Percentiles rank a stretch among this genome's conserved stretches.
phyloP scores from a whole-genome alignment of 2,797 vertebrate genomes.

The Psittacula echo region DNA sequence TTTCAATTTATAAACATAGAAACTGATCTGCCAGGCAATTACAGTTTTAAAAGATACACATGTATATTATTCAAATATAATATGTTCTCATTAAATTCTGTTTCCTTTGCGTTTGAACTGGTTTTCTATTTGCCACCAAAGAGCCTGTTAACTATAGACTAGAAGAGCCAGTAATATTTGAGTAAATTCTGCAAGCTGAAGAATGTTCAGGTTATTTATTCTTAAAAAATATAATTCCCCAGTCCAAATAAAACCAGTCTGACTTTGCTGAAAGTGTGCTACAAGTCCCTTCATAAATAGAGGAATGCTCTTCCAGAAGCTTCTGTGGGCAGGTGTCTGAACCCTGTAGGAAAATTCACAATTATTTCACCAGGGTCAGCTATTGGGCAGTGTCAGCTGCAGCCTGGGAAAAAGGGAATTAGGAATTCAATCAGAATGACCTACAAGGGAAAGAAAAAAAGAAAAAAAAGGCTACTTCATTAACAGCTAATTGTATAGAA shows the following conservation, averaged over 20 bases:
- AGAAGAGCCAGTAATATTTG: background rate
- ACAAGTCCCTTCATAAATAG: background rate
- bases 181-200: background rate
- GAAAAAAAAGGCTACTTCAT: background rate
- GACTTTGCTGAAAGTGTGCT: background rate
- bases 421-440: background rate
- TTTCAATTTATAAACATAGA: background rate
- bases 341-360: background rate
- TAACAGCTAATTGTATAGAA: background rate
- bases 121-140: background rate
- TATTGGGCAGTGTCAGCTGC: background rate
- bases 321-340: background rate
- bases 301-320: background rate
- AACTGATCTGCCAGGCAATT: background rate
- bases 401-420: background rate
- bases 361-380: background rate
- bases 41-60: background rate
- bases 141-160: background rate
- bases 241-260: background rate
- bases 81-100: conserved; percentile 7
- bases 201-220: background rate
- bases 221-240: background rate
- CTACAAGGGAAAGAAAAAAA: background rate
- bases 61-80: background rate
- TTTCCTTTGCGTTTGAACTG: conserved; percentile 8